These are phyloP conservation scores for Papilio xuthus DNA, from an alignment of 1,140 invertebrate species.

Conservation along the genomic window DNA sequence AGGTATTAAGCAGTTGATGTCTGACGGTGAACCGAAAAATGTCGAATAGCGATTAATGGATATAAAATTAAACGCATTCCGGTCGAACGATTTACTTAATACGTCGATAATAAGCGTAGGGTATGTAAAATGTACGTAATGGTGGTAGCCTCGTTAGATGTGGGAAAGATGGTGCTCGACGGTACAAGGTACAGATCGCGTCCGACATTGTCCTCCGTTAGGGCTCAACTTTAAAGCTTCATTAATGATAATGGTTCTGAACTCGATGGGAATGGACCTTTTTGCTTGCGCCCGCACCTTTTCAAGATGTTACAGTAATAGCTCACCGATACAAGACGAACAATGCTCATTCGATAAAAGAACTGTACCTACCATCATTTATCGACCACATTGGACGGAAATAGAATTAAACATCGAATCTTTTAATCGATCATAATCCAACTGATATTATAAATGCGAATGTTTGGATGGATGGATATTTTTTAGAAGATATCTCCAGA, in stretches of 20 bases:
- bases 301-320: conserved; percentile 53
- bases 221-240: conserved; percentile 65
- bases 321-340: conserved; percentile 43
- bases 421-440: background rate
- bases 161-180: conserved; percentile 61
- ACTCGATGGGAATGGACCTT: conserved; percentile 64
- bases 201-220: conserved; percentile 68
- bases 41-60: conserved; percentile 70
- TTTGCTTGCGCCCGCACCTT: conserved; percentile 53
- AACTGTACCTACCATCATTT: background rate
- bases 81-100: conserved; percentile 73
- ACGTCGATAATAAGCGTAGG: conserved; percentile 73
- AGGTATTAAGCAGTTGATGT: conserved; percentile 65
- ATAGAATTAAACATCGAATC: background rate
- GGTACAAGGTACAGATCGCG: conserved; percentile 62
- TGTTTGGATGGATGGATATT: no score
- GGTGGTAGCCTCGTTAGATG: conserved; percentile 75
- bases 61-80: conserved; percentile 68
- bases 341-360: conserved; percentile 6
- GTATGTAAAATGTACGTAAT: conserved; percentile 77
- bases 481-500: no score
- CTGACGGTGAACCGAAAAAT: conserved; percentile 61
- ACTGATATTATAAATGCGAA: no score
- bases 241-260: conserved; percentile 71
- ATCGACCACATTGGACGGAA: background rate